Evolutionary conservation across 2,113 vertebrate genomes (phyloP).

Genomic region (Cathartes aura): DNA sequence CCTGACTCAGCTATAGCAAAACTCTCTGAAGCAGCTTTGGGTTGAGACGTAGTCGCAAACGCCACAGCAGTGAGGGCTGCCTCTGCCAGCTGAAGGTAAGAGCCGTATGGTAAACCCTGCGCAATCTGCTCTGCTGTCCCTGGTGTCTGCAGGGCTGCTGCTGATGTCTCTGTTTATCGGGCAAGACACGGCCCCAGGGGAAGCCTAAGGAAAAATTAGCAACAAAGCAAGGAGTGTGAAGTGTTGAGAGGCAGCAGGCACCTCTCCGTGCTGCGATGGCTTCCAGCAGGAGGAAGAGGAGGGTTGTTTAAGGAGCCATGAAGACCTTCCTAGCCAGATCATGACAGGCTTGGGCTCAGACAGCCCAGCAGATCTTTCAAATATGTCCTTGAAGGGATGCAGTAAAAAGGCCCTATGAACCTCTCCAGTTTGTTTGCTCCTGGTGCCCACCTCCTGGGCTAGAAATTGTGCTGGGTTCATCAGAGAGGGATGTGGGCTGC

Average conservation of each 20-base stretch:
- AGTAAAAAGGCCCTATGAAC: neutral
- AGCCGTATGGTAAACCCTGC: neutral
- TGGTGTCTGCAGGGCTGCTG: neutral
- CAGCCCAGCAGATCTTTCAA: neutral
- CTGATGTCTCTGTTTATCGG: neutral
- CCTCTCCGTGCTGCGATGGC: neutral
- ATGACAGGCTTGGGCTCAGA: neutral
- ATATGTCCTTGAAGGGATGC: neutral
- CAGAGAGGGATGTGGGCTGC: neutral
- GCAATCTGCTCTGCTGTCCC: neutral
- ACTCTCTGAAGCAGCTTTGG: neutral
- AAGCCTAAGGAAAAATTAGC: neutral
- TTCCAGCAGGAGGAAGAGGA: neutral
- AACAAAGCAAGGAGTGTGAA: neutral
- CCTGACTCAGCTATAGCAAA: neutral
- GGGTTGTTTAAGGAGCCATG: neutral
- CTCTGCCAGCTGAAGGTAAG: neutral
- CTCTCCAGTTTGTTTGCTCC: neutral
- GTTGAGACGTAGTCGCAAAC: rapidly evolving
- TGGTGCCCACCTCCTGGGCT: neutral
- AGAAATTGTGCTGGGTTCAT: neutral
- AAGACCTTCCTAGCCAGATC: neutral
- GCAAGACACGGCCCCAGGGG: neutral
- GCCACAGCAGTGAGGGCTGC: rapidly evolving
- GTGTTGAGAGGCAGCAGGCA: neutral